Evolutionary conservation across 2,113 vertebrate genomes (phyloP), one percentile per base, ranked within the genome.

Genomic region (Saccopteryx leptura): DNA sequence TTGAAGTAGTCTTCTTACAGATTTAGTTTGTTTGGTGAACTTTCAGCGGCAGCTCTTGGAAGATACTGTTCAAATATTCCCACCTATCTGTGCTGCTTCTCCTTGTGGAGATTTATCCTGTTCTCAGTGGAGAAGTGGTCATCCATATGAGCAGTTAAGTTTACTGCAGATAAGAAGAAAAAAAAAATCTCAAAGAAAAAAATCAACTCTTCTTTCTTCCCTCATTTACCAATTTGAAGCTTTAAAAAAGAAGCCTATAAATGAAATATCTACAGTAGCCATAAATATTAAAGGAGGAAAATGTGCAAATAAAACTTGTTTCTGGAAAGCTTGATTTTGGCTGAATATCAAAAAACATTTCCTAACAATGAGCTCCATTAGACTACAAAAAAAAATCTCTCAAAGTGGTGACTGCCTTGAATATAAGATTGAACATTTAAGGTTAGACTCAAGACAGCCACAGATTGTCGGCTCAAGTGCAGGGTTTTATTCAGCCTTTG

Each of bases 361-460:
- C 97, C 97, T 97, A 97, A 97, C 96, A 98, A 96, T 96, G 93
- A 96, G 91, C 96, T 97, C 97, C 97, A 98, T 98, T 97, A 98
- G 97, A 93, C 94, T 96, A 84, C 91, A 96, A 96, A 96, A 97
- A 85, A 96, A 85, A 96, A 96, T 95, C 76, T 94, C 94, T 93
- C 75, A 80, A 88, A 97, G 97, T 88, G 88, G 95, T 39, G 94
- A 91, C 90, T 97, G 72, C 63, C 54, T 85, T 94, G 95, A 96
- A 96, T 94, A 48, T 72, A 94, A 93, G 89, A 92, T 97, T 91
- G 88, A 87, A 86, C 93, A 74, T 96, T 90, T 84, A 96, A 94
- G 87, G 93, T 85, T 96, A 91, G 60, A 69, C 88, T 54, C 85
- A 94, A 94, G 81, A 88, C 65, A 94, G 65, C 86, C 91, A 91